Percentiles rank a stretch among this genome's conserved stretches.
These are phyloP conservation scores for Notamacropus eugenii DNA, from an alignment of 2,797 vertebrate genomes.

Conservation along the genomic window DNA sequence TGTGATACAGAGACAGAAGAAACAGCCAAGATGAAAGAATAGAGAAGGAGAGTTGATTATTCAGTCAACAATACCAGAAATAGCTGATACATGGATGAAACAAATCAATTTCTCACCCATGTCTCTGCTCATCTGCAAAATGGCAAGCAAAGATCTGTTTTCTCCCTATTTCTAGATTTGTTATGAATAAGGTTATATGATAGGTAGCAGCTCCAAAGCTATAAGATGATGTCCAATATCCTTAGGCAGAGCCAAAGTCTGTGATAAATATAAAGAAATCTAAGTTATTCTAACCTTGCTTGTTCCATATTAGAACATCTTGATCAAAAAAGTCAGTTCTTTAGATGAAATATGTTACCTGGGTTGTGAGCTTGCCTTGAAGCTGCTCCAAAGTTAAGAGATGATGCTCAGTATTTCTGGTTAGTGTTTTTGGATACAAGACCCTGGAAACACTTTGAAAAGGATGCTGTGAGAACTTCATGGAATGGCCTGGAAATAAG, in stretches of 20 bases:
- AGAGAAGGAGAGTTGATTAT: neutral
- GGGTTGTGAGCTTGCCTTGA: constrained; percentile 87
- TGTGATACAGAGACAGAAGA: neutral
- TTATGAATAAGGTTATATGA: neutral
- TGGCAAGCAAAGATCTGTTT: neutral
- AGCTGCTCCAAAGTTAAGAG: constrained; percentile 87
- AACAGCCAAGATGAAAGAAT: neutral
- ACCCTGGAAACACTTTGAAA: constrained; percentile 57
- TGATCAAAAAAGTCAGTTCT: neutral
- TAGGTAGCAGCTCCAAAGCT: neutral
- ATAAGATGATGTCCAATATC: neutral
- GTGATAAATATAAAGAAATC: neutral
- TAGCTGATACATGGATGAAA: neutral
- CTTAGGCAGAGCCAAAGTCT: neutral
- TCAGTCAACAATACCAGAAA: neutral
- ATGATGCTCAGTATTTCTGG: constrained; percentile 70
- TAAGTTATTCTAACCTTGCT: neutral
- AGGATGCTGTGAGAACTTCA: constrained; percentile 53
- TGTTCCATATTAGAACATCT: neutral
- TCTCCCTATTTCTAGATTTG: neutral
- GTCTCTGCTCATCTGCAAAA: neutral
- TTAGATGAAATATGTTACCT: constrained; percentile 83
- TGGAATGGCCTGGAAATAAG: constrained; percentile 37
- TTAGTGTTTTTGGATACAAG: constrained; percentile 74
- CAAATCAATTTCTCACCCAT: neutral